These are phyloP conservation scores for Habropoda laboriosa DNA, from an alignment of 1,140 invertebrate genomes.

Conservation along the genomic window DNA sequence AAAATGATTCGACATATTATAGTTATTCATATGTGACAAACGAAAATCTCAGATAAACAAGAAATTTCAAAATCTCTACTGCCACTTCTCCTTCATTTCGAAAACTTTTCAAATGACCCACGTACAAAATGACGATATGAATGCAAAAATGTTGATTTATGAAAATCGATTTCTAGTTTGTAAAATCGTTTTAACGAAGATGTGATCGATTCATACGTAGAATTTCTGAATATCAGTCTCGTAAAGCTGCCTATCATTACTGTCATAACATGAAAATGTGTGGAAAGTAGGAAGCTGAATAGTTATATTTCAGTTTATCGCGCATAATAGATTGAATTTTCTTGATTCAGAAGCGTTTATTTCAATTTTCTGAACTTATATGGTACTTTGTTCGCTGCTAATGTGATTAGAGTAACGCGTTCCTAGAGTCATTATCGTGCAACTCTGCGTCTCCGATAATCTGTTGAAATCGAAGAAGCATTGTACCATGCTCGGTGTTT, in stretches of 20 bases:
- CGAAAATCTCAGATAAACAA: too few species aligned
- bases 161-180: too few species aligned
- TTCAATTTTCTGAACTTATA: not conserved
- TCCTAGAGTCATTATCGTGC: not conserved
- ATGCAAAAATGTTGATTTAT: too few species aligned
- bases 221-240: too few species aligned
- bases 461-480: slow-evolving; percentile 25
- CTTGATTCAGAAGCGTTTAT: not conserved
- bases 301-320: slow-evolving; percentile 6
- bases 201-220: too few species aligned
- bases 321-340: not conserved
- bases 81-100: too few species aligned
- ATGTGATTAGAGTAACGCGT: not conserved
- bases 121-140: too few species aligned
- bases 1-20: too few species aligned
- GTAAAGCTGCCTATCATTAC: not conserved
- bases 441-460: slow-evolving; percentile 10
- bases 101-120: too few species aligned
- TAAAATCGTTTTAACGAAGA: too few species aligned
- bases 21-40: too few species aligned
- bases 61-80: too few species aligned
- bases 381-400: not conserved
- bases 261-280: not conserved
- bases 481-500: not conserved
- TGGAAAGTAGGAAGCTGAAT: not conserved